These are phyloP conservation scores for Limnephilus rhombicus DNA, from an alignment of 2,888 invertebrate species.

Conservation along the genomic window DNA sequence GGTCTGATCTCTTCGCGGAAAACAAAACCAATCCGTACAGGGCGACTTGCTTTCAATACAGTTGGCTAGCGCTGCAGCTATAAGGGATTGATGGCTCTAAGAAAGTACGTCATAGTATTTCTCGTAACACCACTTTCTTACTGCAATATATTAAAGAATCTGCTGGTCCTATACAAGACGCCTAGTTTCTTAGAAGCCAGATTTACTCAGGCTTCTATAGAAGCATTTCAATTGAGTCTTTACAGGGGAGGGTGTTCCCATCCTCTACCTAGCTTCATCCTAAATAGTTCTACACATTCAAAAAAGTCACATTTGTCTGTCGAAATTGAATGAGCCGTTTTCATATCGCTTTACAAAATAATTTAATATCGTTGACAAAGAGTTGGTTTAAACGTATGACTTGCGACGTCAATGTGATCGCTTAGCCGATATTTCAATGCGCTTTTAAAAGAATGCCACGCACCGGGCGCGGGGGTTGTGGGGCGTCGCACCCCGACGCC, in stretches of 20 bases:
- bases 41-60: not conserved
- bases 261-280: too few relatives aligned
- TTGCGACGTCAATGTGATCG: conserved; percentile 3
- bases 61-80: not conserved
- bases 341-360: not conserved
- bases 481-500: not conserved
- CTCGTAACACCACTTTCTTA: not conserved
- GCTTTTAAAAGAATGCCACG: conserved; percentile 40
- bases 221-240: too few relatives aligned
- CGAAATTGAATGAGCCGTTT: not conserved
- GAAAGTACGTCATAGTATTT: not conserved
- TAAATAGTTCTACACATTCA: too few relatives aligned
- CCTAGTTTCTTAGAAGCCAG: too few relatives aligned
- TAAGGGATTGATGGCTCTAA: not conserved
- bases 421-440: conserved; percentile 26
- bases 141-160: not conserved
- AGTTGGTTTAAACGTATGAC: not conserved
- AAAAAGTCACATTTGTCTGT: too few relatives aligned
- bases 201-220: too few relatives aligned
- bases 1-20: too few relatives aligned
- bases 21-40: too few relatives aligned
- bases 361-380: not conserved
- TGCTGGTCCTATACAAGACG: too few relatives aligned
- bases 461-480: not conserved
- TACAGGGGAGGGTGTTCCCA: too few relatives aligned